Percentiles rank a stretch among this genome's conserved stretches.
Evolutionary conservation across 1,140 invertebrate genomes (phyloP).

Genomic region (Drosophila mauritiana): DNA sequence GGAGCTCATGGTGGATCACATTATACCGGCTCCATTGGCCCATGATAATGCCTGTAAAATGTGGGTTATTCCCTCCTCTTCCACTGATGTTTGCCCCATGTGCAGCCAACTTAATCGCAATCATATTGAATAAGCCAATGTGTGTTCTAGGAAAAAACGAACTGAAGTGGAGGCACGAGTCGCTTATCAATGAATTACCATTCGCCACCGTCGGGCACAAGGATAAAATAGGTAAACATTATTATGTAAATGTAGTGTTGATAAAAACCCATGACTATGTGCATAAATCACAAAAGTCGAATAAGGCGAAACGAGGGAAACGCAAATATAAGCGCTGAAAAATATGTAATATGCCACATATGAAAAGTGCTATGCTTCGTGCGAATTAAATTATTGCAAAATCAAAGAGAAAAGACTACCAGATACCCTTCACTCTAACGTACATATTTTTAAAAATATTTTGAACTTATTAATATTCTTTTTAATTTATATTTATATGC

Average conservation of each 20-base stretch:
- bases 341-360: conserved; percentile 14
- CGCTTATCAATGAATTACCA: conserved; percentile 78
- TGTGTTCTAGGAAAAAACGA: conserved; percentile 6
- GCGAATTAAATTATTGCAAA: not conserved
- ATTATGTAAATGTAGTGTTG: conserved; percentile 67
- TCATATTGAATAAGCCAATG: conserved; percentile 62
- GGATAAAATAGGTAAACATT: conserved; percentile 51
- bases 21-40: conserved; percentile 69
- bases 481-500: not conserved
- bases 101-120: conserved; percentile 63
- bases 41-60: conserved; percentile 63
- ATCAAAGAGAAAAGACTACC: not conserved
- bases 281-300: conserved; percentile 55
- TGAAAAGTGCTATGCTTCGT: not conserved
- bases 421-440: no score
- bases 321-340: conserved; percentile 3
- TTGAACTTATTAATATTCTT: no score
- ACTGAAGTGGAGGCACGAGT: conserved; percentile 24
- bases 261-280: conserved; percentile 66
- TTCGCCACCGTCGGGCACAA: conserved; percentile 14
- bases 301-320: not conserved
- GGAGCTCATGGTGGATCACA: conserved; percentile 29
- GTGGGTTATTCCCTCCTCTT: not conserved
- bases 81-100: conserved; percentile 18
- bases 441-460: no score